phyloP scores from a whole-genome alignment of 2,113 vertebrate genomes.

The Aptenodytes forsteri region DNA sequence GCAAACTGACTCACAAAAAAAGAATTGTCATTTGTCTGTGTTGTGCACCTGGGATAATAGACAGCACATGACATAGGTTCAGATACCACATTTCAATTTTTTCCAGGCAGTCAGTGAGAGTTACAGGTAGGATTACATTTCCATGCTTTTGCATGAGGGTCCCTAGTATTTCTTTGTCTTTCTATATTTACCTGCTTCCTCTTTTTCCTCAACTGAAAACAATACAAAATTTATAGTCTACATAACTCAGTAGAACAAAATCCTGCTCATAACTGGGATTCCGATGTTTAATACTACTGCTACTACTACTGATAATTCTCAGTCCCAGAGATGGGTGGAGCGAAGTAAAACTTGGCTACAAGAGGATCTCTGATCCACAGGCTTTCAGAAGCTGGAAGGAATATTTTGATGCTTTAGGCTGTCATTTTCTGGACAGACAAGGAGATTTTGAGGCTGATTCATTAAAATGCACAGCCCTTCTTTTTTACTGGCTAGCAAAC shows the following conservation, averaged over 20 bases:
- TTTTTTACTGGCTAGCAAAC: not conserved
- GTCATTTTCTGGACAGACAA: not conserved
- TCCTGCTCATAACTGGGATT: not conserved
- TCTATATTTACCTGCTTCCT: not conserved
- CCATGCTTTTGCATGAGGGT: not conserved
- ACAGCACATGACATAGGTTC: fast-evolving
- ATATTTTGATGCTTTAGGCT: not conserved
- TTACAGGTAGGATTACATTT: not conserved
- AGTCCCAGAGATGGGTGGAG: not conserved
- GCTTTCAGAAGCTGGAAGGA: not conserved
- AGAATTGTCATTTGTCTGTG: not conserved
- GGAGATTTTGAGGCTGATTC: not conserved
- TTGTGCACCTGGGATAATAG: not conserved
- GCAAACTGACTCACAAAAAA: not conserved
- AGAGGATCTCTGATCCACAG: not conserved
- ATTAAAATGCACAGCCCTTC: not conserved
- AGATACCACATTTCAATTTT: not conserved
- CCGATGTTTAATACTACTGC: not conserved
- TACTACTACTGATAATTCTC: not conserved
- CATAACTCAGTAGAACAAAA: not conserved
- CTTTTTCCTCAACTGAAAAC: not conserved
- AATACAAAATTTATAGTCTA: not conserved
- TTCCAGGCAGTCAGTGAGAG: not conserved
- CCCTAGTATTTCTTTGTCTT: not conserved
- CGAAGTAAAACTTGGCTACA: not conserved